phyloP scores from a whole-genome alignment of 2,113 vertebrate genomes.

The Amphiprion ocellaris region DNA sequence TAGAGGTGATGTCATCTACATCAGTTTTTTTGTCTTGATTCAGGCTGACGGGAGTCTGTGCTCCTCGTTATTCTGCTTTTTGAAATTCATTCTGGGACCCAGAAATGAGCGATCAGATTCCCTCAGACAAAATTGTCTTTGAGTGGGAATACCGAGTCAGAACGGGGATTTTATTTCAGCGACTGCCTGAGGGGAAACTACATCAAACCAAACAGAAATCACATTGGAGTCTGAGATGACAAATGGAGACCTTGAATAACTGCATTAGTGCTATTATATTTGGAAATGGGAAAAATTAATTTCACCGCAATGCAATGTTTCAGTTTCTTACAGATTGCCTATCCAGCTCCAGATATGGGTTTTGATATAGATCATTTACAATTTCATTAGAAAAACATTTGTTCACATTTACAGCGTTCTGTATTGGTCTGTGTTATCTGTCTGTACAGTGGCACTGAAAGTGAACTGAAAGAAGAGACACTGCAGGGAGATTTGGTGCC shows the following conservation, averaged over 20 bases:
- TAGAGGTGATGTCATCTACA: not conserved
- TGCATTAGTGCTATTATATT: slow-evolving; percentile 71
- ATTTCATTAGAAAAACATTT: slow-evolving; percentile 64
- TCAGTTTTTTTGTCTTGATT: slow-evolving; percentile 26
- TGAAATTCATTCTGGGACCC: slow-evolving; percentile 42
- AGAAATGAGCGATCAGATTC: slow-evolving; percentile 57
- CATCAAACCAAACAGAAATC: slow-evolving; percentile 74
- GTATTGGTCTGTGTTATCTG: slow-evolving; percentile 46
- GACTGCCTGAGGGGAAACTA: slow-evolving; percentile 72
- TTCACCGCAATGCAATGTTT: slow-evolving; percentile 54
- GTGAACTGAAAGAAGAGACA: not conserved
- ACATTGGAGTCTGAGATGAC: slow-evolving; percentile 74
- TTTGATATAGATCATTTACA: slow-evolving; percentile 62
- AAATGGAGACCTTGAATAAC: slow-evolving; percentile 75
- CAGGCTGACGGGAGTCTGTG: slow-evolving; percentile 6
- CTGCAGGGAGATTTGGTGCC: not conserved
- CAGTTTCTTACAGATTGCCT: slow-evolving; percentile 52
- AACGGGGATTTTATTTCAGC: slow-evolving; percentile 73
- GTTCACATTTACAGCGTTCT: slow-evolving; percentile 21
- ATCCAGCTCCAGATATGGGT: slow-evolving; percentile 34
- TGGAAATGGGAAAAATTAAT: slow-evolving; percentile 69
- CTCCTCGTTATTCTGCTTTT: slow-evolving; percentile 33
- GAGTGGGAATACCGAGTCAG: slow-evolving; percentile 59
- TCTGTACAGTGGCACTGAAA: slow-evolving; percentile 7
- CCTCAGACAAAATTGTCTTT: slow-evolving; percentile 48